phyloP scores from a whole-genome alignment of 2,113 vertebrate genomes.

The Calyptommatus sinebrachiatus region DNA sequence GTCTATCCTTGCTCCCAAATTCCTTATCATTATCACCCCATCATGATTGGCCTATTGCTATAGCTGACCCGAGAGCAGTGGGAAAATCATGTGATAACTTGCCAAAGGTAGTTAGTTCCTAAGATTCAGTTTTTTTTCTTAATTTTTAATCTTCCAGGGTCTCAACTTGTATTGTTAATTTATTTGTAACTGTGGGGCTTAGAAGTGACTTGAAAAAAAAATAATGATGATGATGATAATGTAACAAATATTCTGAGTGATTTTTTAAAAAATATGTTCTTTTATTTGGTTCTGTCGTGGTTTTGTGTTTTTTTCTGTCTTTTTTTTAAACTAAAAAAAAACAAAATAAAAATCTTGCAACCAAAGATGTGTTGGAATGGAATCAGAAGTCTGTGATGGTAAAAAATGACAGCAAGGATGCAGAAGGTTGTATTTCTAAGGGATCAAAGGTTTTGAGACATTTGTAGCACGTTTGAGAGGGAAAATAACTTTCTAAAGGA shows the following conservation, averaged over 20 bases:
- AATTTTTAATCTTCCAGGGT: conserved; percentile 40
- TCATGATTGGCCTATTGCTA: conserved; percentile 9
- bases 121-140: conserved; percentile 26
- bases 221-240: conserved; percentile 32
- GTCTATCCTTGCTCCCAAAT: neutral
- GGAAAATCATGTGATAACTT: conserved; percentile 41
- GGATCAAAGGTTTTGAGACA: neutral
- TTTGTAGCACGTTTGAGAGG: too few species aligned
- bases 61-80: conserved; percentile 28
- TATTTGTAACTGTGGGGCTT: conserved; percentile 44
- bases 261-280: conserved; percentile 29
- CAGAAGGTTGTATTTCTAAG: neutral
- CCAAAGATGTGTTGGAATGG: conserved; percentile 26
- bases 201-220: conserved; percentile 41
- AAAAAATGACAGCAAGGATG: neutral
- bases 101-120: conserved; percentile 39
- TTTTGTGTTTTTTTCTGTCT: conserved; percentile 20
- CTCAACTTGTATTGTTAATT: conserved; percentile 37
- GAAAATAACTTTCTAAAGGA: too few species aligned
- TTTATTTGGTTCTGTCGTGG: conserved; percentile 33
- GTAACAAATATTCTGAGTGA: conserved; percentile 36
- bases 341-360: conserved; percentile 41
- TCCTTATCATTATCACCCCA: neutral
- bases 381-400: neutral
- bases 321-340: conserved; percentile 33